Base-by-base conservation (phyloP, 2,797 vertebrate genomes). In the Intellagama lesueurii region DNA sequence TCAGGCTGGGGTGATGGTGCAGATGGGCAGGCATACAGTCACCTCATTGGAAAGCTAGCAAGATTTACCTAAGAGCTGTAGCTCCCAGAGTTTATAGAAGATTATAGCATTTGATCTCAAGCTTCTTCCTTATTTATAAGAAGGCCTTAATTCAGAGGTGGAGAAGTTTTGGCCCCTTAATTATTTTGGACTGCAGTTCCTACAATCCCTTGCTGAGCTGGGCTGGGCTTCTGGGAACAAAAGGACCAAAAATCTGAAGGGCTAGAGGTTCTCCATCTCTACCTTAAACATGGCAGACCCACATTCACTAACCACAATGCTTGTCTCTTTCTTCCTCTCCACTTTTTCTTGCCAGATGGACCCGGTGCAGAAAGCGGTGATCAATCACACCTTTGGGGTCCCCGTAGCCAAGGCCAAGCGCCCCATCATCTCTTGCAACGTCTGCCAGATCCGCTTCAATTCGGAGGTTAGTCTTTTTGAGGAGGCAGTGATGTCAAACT, bases 381-480 rank as follows among this genome's bases (percentile, higher is more conserved):
- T 99, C 95, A 98, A 97, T 91, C 98, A 98, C 95, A 98, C 98
- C 83, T 98, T 98, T 70, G 98, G 98, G 85, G 97, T 98, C 68
- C 97, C 98, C 68, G 92, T 98, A 92, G 93, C 98, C 94, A 98
- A 97, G 96, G 98, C 98, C 93, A 99, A 98, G 96, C 95, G 98
- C 68, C 98, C 98, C n/a, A 96, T 98, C 94, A 99, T 99, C 96
- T 98, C 98, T 96, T 99, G 98, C 97, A 98, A 98, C 32, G 97
- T 99, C 95, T 99, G 98, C 96, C 98, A 99, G 96, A 99, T 99
- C 94, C 98, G 98, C 79, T 99, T 99, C 97, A 99, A 99, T 96
- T 99, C 98, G 28, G 98, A 98, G 98, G 98, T 99, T 92, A 95
- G 94, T 73, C 77, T 56, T 73, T 86, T 82, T 56, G 70, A 30